Percentiles rank a stretch among this genome's conserved stretches.
Conservation (phyloP, 1,140 invertebrate species). For the Bombus consobrinus region DNA sequence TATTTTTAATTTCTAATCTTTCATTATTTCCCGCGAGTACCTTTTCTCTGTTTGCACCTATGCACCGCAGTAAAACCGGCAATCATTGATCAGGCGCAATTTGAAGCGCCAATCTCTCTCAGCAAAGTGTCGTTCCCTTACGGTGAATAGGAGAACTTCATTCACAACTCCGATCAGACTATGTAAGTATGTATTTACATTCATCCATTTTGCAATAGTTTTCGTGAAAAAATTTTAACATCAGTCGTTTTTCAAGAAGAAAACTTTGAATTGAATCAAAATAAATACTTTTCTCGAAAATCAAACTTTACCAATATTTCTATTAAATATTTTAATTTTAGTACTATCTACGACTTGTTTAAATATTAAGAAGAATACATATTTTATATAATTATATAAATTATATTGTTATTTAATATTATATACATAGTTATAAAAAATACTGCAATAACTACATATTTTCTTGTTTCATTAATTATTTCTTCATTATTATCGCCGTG, state of each 20-base stretch:
- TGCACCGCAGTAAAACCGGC: not conserved
- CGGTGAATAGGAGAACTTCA: constrained; percentile 37
- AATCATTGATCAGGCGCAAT: not conserved
- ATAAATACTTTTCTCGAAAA: not conserved
- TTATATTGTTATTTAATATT: too few species aligned
- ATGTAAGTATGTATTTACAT: not conserved
- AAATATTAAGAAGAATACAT: too few species aligned
- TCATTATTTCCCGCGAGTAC: too few species aligned
- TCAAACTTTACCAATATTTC: too few species aligned
- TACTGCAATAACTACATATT: too few species aligned
- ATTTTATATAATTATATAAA: too few species aligned
- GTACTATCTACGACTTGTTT: too few species aligned
- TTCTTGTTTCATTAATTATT: too few species aligned
- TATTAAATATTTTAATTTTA: too few species aligned
- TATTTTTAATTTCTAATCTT: too few species aligned
- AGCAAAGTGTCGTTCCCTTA: constrained; percentile 52
- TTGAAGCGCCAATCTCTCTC: not conserved
- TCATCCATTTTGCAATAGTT: not conserved
- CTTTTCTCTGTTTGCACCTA: not conserved
- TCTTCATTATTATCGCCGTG: too few species aligned
- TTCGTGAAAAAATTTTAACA: not conserved
- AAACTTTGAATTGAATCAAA: not conserved
- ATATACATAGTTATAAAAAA: too few species aligned
- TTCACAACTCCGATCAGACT: not conserved
- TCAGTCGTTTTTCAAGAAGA: not conserved